A percentile compares a stretch with the other conserved stretches of the same genome.
These are phyloP conservation scores for Branchinecta lynchi DNA, from an alignment of 1,140 invertebrate species.

Conservation along the genomic window DNA sequence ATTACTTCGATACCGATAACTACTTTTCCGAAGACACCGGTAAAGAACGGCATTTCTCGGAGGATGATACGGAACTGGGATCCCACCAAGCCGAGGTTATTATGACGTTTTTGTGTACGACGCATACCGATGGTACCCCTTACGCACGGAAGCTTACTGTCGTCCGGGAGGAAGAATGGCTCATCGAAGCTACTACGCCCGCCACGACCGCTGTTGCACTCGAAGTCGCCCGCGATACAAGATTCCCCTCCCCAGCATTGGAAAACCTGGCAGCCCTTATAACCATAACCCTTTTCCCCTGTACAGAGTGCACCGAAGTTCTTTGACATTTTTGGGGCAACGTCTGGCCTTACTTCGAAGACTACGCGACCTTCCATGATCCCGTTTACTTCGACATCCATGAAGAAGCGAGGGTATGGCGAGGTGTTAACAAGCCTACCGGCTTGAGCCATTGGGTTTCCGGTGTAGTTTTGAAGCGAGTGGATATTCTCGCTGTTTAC, in stretches of 20 bases:
- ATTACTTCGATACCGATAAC: conserved; percentile 62
- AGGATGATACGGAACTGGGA: conserved; percentile 67
- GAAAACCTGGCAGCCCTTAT: conserved; percentile 46
- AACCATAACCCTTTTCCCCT: conserved; percentile 58
- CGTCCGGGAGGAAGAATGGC: conserved; percentile 61
- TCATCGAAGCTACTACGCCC: conserved; percentile 59
- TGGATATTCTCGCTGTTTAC: conserved; percentile 31
- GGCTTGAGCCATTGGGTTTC: conserved; percentile 23
- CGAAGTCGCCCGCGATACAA: conserved; percentile 60
- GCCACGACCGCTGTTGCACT: conserved; percentile 60
- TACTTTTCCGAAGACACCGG: conserved; percentile 64
- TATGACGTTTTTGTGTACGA: conserved; percentile 58
- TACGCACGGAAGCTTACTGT: conserved; percentile 55
- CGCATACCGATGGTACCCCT: conserved; percentile 65
- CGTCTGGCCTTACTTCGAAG: conserved; percentile 64
- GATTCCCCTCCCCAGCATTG: conserved; percentile 67
- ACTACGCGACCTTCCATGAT: conserved; percentile 52
- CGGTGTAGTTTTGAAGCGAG: conserved; percentile 17
- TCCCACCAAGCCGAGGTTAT: conserved; percentile 60
- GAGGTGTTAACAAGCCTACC: conserved; percentile 27
- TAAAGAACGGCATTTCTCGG: conserved; percentile 54
- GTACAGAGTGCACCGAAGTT: conserved; percentile 68
- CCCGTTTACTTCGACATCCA: conserved; percentile 58
- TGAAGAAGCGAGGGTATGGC: conserved; percentile 50
- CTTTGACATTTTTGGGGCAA: conserved; percentile 74